Evolutionary conservation across 2,797 vertebrate species (phyloP).

Genomic region (Alectoris magna): DNA sequence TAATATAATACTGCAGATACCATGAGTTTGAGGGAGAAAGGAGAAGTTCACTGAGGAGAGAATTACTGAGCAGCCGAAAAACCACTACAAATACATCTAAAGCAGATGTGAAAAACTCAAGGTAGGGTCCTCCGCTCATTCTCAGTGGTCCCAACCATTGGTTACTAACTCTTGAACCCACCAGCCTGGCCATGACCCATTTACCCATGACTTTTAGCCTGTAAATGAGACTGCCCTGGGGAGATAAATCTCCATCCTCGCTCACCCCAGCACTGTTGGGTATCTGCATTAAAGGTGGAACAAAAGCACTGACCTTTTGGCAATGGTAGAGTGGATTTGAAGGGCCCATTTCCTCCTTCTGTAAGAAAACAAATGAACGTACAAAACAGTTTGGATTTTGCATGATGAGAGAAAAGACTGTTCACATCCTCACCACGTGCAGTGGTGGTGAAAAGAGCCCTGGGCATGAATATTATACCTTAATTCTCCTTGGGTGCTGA

Average conservation of each 20-base stretch:
- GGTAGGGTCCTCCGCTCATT: background rate
- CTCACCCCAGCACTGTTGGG: rapidly evolving
- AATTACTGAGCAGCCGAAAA: background rate
- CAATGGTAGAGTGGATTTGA: background rate
- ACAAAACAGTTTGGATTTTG: rapidly evolving
- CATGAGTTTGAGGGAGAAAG: background rate
- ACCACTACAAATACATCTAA: rapidly evolving
- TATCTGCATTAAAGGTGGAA: background rate
- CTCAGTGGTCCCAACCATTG: background rate
- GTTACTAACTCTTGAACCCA: background rate
- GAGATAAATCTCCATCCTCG: background rate
- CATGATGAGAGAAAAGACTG: background rate
- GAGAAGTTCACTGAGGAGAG: background rate
- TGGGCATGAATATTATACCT: slow-evolving; percentile 50
- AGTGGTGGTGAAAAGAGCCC: background rate
- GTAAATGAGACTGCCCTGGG: background rate
- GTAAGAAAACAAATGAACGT: background rate
- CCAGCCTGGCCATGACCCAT: background rate
- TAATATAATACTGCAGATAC: background rate
- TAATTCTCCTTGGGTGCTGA: slow-evolving; percentile 67
- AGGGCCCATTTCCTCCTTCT: slow-evolving; percentile 31
- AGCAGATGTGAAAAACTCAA: background rate
- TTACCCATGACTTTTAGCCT: background rate
- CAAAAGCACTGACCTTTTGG: slow-evolving; percentile 43
- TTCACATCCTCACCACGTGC: rapidly evolving